Conservation (phyloP, 2,113 vertebrate species). For the Phrynosoma blainvillii region DNA sequence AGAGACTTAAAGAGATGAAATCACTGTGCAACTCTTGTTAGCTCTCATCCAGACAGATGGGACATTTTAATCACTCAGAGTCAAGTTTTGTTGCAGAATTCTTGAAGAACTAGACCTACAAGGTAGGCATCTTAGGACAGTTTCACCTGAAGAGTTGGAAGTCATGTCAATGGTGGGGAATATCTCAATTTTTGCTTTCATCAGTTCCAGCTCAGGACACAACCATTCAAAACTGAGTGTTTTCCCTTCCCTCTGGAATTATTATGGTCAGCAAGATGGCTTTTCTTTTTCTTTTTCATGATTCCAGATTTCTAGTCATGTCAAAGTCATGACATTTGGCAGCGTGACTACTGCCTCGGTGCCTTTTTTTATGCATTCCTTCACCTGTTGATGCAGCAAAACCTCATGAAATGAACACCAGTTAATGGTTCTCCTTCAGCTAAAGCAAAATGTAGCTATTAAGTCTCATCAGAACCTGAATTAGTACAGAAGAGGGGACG, state of each 20-base stretch:
- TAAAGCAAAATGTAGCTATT: neutral
- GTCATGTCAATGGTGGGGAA: too few species aligned
- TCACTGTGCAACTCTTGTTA: neutral
- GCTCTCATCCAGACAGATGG: too few species aligned
- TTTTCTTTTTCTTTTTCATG: neutral
- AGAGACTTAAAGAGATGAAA: neutral
- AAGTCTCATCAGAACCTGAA: neutral
- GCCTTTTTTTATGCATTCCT: accelerated
- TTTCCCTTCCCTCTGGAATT: too few species aligned
- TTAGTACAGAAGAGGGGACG: neutral
- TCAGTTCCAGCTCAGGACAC: too few species aligned
- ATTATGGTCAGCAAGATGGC: neutral
- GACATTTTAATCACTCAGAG: too few species aligned
- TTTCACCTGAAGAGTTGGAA: too few species aligned
- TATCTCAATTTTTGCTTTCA: too few species aligned
- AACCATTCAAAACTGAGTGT: too few species aligned
- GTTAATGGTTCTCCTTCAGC: neutral
- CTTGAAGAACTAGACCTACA: too few species aligned
- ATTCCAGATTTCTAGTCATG: neutral
- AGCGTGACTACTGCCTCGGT: neutral
- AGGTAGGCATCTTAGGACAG: too few species aligned
- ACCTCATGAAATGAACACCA: slow-evolving; percentile 16
- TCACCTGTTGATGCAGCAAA: neutral
- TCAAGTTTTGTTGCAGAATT: too few species aligned
- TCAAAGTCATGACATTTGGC: neutral